These are phyloP conservation scores for Rhipidura dahli DNA, from an alignment of 2,113 vertebrate genomes.

Conservation along the genomic window DNA sequence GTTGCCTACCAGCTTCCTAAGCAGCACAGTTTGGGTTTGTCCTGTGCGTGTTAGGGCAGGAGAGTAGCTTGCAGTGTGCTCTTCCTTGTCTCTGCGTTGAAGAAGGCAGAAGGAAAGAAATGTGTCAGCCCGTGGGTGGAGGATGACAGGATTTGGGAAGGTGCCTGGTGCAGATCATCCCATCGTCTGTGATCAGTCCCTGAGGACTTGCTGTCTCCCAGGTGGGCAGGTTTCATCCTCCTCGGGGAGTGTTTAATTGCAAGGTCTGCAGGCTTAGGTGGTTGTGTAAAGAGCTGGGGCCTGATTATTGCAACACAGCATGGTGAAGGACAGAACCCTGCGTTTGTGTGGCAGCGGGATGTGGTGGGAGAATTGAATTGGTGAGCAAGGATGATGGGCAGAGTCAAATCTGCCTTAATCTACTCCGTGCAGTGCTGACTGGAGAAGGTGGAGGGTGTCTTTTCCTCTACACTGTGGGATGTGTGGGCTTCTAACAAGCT, in stretches of 20 bases:
- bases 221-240: background rate
- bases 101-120: slow-evolving; percentile 17
- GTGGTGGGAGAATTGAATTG: background rate
- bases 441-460: background rate
- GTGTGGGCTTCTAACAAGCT: background rate
- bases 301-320: background rate
- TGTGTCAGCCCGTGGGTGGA: slow-evolving; percentile 46
- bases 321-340: background rate
- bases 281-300: background rate
- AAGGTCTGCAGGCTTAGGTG: background rate
- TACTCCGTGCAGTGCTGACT: background rate
- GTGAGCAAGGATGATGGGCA: background rate
- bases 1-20: background rate
- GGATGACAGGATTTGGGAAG: slow-evolving; percentile 33
- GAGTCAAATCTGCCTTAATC: background rate
- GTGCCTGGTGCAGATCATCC: background rate
- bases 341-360: background rate
- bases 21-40: background rate
- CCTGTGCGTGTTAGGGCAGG: background rate
- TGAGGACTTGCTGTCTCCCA: background rate
- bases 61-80: background rate
- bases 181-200: background rate
- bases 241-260: background rate
- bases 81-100: background rate
- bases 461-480: background rate